phyloP scores from a whole-genome alignment of 2,888 invertebrate species.

The Elysia crispata region DNA sequence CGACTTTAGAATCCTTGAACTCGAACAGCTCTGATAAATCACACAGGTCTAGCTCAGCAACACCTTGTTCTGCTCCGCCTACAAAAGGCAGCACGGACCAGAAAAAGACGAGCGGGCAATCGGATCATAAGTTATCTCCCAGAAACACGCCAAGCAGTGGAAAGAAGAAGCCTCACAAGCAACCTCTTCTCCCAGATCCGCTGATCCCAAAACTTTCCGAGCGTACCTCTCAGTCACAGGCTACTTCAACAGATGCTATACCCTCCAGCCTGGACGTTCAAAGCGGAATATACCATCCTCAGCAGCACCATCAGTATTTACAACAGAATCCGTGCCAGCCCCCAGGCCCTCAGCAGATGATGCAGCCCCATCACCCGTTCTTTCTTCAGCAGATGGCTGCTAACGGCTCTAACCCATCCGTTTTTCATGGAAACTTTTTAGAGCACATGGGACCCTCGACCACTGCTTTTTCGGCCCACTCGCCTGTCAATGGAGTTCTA shows the following conservation, averaged over 20 bases:
- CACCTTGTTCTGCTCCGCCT: not conserved
- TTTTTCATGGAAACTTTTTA: too few relatives aligned
- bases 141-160: too few relatives aligned
- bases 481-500: not conserved
- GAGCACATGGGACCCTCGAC: too few relatives aligned
- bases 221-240: not conserved
- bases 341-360: slow-evolving; percentile 2
- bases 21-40: not conserved
- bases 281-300: too few relatives aligned
- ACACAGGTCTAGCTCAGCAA: not conserved
- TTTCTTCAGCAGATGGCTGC: not conserved
- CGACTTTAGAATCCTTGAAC: too few relatives aligned
- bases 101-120: not conserved
- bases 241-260: too few relatives aligned
- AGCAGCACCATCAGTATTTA: slow-evolving; percentile 22
- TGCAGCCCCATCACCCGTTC: not conserved
- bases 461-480: not conserved
- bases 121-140: not conserved
- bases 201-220: slow-evolving; percentile 40
- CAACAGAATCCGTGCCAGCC: not conserved
- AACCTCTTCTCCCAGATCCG: slow-evolving; percentile 38
- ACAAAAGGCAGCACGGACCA: not conserved
- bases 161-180: slow-evolving; percentile 20
- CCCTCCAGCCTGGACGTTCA: too few relatives aligned
- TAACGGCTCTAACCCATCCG: too few relatives aligned